Evolutionary conservation across 1,140 invertebrate genomes (phyloP), one percentile per base, ranked within the genome.

Genomic region (Contarinia nasturtii): DNA sequence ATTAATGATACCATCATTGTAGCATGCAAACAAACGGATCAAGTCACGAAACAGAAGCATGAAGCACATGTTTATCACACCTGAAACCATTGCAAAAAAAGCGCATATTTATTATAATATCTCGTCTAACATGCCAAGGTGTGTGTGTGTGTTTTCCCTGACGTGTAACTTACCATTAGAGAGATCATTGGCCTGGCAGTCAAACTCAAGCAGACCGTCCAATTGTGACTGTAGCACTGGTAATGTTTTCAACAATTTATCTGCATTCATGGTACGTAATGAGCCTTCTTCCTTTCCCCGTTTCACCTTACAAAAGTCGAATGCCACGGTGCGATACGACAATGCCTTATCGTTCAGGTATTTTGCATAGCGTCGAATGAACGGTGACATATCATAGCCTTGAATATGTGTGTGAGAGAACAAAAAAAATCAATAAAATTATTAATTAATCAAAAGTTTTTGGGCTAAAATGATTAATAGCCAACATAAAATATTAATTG

Each of bases 241-340:
- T 55, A 98, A 70, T 19, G 94, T 94, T 72, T 98, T 98, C 49
- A 98, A 70, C 42, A 99, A 69, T 72, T 97, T 96, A 57, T 98
- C 94, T 46, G 90, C 82, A 55, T 88, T 87, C 92, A 99, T 97
- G 59, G 88, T 95, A 49, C 95, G 77, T 47, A 98, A 68, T 17
- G 91, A 82, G 14, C 94, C 94, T 69, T 98, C 95, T 59, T 97
- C 93, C 65, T 96, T 94, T 52, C 94, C 93, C 67, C 94, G 73
- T 69, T 96, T 98, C 37, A 98, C 89, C 83, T 98, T 99, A 73
- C 95, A 98, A 70, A 99, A 98, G 70, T 99, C 96, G 67, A 98
- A 98, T 48, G 95, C 96, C 58, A 98, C 92, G 37, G 84, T 83
- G 67, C 95, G 80, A 72, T 99, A 99, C 18, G 94, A 94, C 49